These are phyloP conservation scores for Andrena fulva DNA, from an alignment of 2,888 invertebrate species.

Conservation along the genomic window DNA sequence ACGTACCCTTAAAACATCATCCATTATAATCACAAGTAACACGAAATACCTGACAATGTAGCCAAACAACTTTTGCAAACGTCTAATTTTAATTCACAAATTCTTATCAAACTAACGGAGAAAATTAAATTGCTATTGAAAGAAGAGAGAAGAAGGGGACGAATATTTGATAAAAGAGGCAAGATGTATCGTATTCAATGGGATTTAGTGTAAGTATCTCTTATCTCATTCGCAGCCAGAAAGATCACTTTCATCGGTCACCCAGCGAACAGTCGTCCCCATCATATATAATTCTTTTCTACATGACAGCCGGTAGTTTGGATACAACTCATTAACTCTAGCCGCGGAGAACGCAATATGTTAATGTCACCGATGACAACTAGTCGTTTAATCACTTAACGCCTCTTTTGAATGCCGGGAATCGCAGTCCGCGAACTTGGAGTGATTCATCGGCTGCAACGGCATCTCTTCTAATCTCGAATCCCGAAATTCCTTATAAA, in stretches of 20 bases:
- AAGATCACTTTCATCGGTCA: conserved; percentile 58
- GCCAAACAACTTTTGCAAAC: not conserved
- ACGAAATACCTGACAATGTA: too few species aligned
- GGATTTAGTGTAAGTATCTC: conserved; percentile 25
- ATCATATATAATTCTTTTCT: conserved; percentile 71
- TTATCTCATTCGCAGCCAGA: conserved; percentile 44
- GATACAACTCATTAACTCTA: conserved; percentile 77
- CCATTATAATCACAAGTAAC: too few species aligned
- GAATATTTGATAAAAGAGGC: not conserved
- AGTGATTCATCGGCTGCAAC: conserved; percentile 71
- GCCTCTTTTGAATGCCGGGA: conserved; percentile 76
- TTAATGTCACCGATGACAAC: conserved; percentile 81
- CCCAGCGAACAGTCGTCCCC: conserved; percentile 54
- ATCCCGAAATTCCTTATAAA: conserved; percentile 71
- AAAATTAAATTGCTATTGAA: not conserved
- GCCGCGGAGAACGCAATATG: conserved; percentile 73
- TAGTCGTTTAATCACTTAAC: conserved; percentile 81
- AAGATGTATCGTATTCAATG: conserved; percentile 13
- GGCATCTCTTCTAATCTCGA: conserved; percentile 73
- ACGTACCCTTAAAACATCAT: too few species aligned
- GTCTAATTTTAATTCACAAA: not conserved
- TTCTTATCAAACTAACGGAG: not conserved
- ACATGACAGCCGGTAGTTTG: conserved; percentile 65
- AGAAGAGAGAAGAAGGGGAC: not conserved
- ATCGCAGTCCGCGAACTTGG: conserved; percentile 64